These are phyloP conservation scores for Xanthorhoe designata DNA, from an alignment of 2,888 invertebrate genomes.

Conservation along the genomic window DNA sequence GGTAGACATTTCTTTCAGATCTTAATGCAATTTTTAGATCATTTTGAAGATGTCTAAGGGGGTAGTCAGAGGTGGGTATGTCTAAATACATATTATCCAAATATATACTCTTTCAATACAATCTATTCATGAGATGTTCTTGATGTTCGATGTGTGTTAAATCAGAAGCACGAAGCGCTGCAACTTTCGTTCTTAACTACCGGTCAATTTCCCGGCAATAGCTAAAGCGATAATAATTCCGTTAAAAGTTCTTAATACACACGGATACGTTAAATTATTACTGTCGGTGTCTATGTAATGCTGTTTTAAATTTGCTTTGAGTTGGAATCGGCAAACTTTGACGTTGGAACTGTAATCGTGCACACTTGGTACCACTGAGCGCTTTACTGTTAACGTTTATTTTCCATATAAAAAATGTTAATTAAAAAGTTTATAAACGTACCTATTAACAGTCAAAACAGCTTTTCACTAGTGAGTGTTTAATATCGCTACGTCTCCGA, in stretches of 20 bases:
- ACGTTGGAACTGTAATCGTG: constrained; percentile 54
- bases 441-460: background rate
- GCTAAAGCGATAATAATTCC: constrained; percentile 52
- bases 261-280: constrained; percentile 52
- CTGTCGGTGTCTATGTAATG: constrained; percentile 40
- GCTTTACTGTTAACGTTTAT: constrained; percentile 41
- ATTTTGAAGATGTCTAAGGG: too few relatives aligned
- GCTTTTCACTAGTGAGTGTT: background rate
- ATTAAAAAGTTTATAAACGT: too few relatives aligned
- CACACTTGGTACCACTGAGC: constrained; percentile 58
- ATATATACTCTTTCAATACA: too few relatives aligned
- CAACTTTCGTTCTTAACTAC: constrained; percentile 50
- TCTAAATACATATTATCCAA: too few relatives aligned
- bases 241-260: constrained; percentile 55
- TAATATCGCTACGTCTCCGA: constrained; percentile 1
- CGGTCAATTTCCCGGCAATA: constrained; percentile 49
- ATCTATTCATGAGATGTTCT: constrained; percentile 13
- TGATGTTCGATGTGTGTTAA: constrained; percentile 14
- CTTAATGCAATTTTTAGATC: too few relatives aligned
- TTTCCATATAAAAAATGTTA: background rate
- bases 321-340: constrained; percentile 62
- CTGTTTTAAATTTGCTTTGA: constrained; percentile 58
- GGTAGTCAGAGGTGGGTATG: too few relatives aligned
- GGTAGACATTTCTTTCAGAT: too few relatives aligned
- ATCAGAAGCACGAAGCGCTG: constrained; percentile 11